Conservation (phyloP, 2,888 invertebrate species). For the Pherbina coryleti region DNA sequence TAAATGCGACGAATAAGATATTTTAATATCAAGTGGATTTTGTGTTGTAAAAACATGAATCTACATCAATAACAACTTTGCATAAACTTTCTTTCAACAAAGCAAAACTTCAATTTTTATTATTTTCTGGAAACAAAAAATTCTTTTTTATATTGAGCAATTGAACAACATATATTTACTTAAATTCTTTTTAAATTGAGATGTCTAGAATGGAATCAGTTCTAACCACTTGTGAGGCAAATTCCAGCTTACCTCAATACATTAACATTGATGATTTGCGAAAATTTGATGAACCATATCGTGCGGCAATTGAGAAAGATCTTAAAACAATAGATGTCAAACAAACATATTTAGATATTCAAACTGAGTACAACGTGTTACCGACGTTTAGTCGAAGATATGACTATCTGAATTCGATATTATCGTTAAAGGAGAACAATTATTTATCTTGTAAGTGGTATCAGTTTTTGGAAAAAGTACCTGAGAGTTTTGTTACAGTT, state of each 20-base stretch:
- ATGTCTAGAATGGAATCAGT: neutral
- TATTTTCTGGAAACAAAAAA: neutral
- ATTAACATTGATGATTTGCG: slow-evolving; percentile 36
- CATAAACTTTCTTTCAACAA: no score
- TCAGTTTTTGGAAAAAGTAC: slow-evolving; percentile 46
- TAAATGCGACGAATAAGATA: no score
- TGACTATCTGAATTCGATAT: slow-evolving; percentile 50
- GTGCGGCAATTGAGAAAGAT: neutral
- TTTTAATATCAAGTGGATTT: no score
- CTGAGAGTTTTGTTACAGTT: slow-evolving; percentile 43
- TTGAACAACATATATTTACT: neutral
- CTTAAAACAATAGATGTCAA: slow-evolving; percentile 22
- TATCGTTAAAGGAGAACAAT: slow-evolving; percentile 49
- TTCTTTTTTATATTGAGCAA: neutral
- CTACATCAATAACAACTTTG: no score
- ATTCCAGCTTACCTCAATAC: slow-evolving; percentile 43
- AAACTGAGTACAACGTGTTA: slow-evolving; percentile 51
- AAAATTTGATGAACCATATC: slow-evolving; percentile 27
- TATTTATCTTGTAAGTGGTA: slow-evolving; percentile 48
- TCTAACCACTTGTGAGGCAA: slow-evolving; percentile 46
- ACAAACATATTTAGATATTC: slow-evolving; percentile 28
- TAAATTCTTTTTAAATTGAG: neutral
- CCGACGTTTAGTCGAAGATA: slow-evolving; percentile 55
- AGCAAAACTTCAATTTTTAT: neutral
- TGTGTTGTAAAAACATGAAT: no score